phyloP scores from a whole-genome alignment of 2,797 vertebrate species.

The Sebastes taczanowskii region DNA sequence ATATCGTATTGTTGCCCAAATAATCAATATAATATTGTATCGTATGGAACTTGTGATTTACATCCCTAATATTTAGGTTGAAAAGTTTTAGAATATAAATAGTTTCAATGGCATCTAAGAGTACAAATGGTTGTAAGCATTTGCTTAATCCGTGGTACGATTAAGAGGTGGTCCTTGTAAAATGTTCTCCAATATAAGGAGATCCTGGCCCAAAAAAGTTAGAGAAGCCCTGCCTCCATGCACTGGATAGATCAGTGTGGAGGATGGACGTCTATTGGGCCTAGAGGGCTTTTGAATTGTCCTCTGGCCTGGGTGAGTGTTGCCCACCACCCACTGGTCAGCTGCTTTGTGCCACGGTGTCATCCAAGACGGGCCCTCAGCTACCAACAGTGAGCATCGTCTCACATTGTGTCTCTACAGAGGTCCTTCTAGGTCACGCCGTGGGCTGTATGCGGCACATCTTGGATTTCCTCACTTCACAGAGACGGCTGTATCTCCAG shows the following conservation, averaged over 20 bases:
- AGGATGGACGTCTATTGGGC: background rate
- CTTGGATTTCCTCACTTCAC: conserved; percentile 22
- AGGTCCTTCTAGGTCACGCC: background rate
- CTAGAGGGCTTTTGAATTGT: background rate
- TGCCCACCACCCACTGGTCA: conserved; percentile 8
- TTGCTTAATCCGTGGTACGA: no score
- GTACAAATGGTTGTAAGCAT: no score
- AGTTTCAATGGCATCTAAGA: no score
- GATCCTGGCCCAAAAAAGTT: no score
- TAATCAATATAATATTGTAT: no score
- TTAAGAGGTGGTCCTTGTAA: no score
- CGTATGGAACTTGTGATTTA: no score
- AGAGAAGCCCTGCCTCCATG: background rate
- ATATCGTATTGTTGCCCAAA: no score
- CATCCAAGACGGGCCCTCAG: conserved; percentile 5
- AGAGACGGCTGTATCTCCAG: background rate
- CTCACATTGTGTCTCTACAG: background rate
- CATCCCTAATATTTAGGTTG: no score
- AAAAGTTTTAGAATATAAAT: no score
- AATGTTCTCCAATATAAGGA: no score
- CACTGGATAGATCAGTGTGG: background rate
- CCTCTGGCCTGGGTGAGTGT: background rate
- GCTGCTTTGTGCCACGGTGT: conserved; percentile 34
- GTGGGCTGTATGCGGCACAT: background rate
- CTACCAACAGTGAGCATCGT: background rate